Conservation (phyloP, 2,113 vertebrate species). For the Sterrhoptilus dennistouni region DNA sequence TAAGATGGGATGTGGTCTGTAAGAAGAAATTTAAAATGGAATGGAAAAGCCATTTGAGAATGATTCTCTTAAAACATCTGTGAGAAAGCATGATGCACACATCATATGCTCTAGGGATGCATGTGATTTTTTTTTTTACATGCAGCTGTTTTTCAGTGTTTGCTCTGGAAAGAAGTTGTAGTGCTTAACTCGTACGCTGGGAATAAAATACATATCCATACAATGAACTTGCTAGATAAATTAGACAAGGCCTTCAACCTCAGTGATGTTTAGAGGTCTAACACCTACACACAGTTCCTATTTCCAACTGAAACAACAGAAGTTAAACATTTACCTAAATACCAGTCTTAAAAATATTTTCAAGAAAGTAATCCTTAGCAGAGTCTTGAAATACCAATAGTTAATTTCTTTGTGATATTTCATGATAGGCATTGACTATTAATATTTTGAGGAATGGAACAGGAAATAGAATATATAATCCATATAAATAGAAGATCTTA, state of each 20-base stretch:
- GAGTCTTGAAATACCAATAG: not conserved
- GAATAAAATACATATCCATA: not conserved
- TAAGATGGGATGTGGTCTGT: not conserved
- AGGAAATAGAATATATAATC: not conserved
- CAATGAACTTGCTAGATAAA: not conserved
- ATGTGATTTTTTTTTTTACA: not conserved
- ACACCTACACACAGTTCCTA: not conserved
- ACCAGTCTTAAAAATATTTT: not conserved
- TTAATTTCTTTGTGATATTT: not conserved
- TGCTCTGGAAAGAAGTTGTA: not conserved
- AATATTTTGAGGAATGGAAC: not conserved
- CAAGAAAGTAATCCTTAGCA: not conserved
- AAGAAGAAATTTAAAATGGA: not conserved
- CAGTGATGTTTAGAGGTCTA: not conserved
- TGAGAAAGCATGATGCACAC: not conserved
- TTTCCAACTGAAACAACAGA: not conserved
- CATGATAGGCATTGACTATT: not conserved
- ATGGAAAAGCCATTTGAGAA: not conserved
- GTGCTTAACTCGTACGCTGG: not conserved
- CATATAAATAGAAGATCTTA: not conserved
- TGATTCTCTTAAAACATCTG: not conserved
- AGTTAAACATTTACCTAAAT: not conserved
- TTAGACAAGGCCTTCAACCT: not conserved
- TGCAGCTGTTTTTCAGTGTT: not conserved
- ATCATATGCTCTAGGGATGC: not conserved